Percentiles rank a stretch among this genome's conserved stretches.
Conservation (phyloP, 1,140 invertebrate genomes). For the Leucophenga varia region DNA sequence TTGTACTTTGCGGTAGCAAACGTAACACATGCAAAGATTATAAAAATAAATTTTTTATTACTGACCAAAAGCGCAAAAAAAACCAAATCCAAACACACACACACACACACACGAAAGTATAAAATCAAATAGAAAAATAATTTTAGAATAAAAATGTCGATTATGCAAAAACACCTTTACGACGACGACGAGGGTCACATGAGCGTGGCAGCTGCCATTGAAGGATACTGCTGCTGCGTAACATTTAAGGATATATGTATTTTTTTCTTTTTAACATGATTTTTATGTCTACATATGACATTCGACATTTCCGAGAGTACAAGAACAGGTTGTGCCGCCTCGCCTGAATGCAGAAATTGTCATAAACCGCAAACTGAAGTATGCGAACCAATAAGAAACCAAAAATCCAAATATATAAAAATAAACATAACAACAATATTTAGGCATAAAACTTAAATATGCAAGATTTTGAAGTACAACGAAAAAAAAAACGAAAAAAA, state of each 20-base stretch:
- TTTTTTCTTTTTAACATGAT: constrained; percentile 9
- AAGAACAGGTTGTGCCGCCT: too few species aligned
- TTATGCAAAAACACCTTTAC: constrained; percentile 51
- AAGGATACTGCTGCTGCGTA: too few species aligned
- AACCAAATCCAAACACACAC: too few species aligned
- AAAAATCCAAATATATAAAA: too few species aligned
- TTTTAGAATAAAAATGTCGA: constrained; percentile 51
- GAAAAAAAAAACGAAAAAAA: too few species aligned
- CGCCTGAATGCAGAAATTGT: too few species aligned
- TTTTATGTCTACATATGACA: constrained; percentile 39
- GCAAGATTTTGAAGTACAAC: too few species aligned
- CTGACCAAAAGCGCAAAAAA: constrained; percentile 24
- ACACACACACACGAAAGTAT: too few species aligned
- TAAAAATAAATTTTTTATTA: constrained; percentile 52
- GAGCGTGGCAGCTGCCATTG: too few species aligned
- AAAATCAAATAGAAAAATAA: constrained; percentile 9
- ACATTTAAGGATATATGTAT: too few species aligned
- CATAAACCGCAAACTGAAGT: constrained; percentile 27
- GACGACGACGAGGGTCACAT: constrained; percentile 21
- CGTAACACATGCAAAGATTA: constrained; percentile 43
- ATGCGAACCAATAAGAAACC: background rate
- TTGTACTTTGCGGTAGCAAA: too few species aligned
- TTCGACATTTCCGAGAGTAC: too few species aligned
- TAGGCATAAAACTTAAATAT: constrained; percentile 53
- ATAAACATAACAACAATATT: constrained; percentile 2